Conservation (phyloP, 2,888 invertebrate species). For the Nesidiocoris tenuis region DNA sequence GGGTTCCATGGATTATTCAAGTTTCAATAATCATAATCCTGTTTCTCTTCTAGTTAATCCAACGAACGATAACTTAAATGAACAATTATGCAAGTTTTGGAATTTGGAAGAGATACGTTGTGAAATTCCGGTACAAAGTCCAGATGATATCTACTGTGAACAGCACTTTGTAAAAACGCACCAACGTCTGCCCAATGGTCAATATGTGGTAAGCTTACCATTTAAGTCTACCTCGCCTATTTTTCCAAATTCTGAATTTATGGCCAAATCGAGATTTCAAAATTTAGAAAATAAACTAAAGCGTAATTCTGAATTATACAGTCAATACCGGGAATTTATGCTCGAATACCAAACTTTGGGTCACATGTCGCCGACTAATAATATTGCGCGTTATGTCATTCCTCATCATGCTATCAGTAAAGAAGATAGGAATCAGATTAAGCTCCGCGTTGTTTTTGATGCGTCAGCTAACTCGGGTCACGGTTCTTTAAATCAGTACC, state of each 20-base stretch:
- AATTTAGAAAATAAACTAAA: neutral
- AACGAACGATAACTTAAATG: neutral
- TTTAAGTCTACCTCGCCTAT: neutral
- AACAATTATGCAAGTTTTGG: neutral
- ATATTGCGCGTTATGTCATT: neutral
- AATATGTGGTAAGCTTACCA: neutral
- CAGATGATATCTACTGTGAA: conserved; percentile 4
- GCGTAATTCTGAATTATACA: neutral
- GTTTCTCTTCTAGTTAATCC: neutral
- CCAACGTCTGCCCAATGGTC: neutral
- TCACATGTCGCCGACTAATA: neutral
- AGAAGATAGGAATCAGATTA: neutral
- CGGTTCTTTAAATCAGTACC: neutral
- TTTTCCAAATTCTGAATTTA: neutral
- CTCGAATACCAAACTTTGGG: neutral
- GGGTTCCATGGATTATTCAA: neutral
- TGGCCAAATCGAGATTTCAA: neutral
- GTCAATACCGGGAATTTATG: neutral
- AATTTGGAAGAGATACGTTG: neutral
- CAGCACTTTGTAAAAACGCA: conserved; percentile 7
- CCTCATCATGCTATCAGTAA: conserved; percentile 1
- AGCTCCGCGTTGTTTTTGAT: neutral
- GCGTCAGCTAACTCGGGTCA: neutral
- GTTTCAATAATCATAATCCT: neutral
- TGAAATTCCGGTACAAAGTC: neutral